Conservation (phyloP, 2,113 vertebrate species). For the Bubo scandiacus region DNA sequence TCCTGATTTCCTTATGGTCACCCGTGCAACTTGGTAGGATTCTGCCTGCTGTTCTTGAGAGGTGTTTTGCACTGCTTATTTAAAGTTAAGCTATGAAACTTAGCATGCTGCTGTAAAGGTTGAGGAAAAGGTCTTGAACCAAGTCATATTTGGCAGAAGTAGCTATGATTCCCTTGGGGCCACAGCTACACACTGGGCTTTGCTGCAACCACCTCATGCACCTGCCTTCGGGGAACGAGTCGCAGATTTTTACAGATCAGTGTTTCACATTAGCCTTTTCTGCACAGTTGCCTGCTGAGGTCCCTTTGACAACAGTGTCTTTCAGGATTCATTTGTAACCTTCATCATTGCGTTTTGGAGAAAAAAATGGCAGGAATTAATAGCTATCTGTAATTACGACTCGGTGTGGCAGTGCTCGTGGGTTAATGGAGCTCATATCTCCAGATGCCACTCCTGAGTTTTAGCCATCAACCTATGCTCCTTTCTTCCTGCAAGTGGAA, state of each 20-base stretch:
- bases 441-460: background rate
- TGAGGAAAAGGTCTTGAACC: background rate
- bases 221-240: fast-evolving
- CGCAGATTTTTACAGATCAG: background rate
- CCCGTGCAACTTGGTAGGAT: background rate
- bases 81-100: background rate
- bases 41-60: background rate
- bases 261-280: background rate
- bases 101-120: background rate
- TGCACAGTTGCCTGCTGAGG: background rate
- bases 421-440: background rate
- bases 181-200: background rate
- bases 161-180: background rate
- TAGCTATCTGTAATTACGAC: background rate
- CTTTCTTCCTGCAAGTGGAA: background rate
- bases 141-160: background rate
- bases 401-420: fast-evolving
- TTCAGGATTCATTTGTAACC: background rate
- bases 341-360: background rate
- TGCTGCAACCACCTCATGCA: background rate
- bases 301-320: background rate
- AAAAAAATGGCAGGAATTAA: background rate
- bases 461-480: background rate
- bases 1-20: background rate
- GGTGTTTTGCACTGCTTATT: background rate